Conservation (phyloP, 2,113 vertebrate genomes). For the Gymnorhina tibicen region DNA sequence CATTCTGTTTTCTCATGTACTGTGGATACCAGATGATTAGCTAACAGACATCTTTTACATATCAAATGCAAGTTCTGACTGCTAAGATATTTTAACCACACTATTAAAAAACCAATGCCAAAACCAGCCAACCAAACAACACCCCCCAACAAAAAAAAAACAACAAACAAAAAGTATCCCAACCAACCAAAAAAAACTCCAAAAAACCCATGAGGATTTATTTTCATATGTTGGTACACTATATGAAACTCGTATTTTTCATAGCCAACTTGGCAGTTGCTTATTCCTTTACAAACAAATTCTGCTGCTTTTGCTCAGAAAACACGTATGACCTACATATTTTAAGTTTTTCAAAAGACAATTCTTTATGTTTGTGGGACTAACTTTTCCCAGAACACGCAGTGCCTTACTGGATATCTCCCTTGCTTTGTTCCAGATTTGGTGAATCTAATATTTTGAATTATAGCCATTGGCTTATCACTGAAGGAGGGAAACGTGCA, state of each 20-base stretch:
- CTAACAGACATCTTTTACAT: background rate
- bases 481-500: background rate
- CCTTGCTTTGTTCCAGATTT: background rate
- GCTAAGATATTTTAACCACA: background rate
- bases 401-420: background rate
- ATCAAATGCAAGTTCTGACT: background rate
- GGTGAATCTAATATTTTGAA: background rate
- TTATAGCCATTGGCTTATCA: background rate
- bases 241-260: background rate
- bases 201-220: background rate
- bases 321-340: background rate
- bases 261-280: background rate
- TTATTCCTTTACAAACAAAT: background rate
- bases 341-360: background rate
- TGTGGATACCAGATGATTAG: constrained; percentile 17
- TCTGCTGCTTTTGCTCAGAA: background rate
- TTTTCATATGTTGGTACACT: background rate
- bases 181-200: background rate
- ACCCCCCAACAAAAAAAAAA: background rate
- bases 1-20: background rate
- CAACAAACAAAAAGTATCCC: too few species aligned
- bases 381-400: background rate
- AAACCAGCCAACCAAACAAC: background rate
- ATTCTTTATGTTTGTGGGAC: background rate
- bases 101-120: background rate